Evolutionary conservation across 1,140 invertebrate species (phyloP), one percentile per base, ranked within the genome.

Genomic region (Homalodisca vitripennis): DNA sequence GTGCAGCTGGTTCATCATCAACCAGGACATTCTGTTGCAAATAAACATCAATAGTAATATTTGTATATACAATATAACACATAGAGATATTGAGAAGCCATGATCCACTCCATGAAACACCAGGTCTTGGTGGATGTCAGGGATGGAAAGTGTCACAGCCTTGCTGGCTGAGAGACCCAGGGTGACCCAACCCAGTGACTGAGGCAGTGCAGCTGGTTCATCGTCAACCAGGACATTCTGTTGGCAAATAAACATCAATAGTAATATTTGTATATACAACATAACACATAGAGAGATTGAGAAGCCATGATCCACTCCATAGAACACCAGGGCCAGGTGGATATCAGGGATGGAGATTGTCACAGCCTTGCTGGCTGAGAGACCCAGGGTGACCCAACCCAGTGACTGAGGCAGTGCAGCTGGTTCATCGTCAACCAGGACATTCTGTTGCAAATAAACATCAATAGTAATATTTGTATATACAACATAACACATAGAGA

Each of bases 41-140:
- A 24, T 63, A n/a, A n/a, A n/a, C n/a, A n/a, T n/a, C n/a, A n/a
- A n/a, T n/a, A n/a, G n/a, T n/a, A n/a, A n/a, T n/a, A n/a, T n/a
- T n/a, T n/a, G n/a, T n/a, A n/a, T n/a, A n/a, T n/a, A n/a, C n/a
- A n/a, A n/a, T n/a, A n/a, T n/a, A n/a, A n/a, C n/a, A n/a, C n/a
- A n/a, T n/a, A 86, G 34, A 67, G 81, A 84, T 1, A 93, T 78
- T 0, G 79, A 80, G 70, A 90, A 90, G 17, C 75, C 75, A 65
- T 71, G 63, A 24, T 74, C 72, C 14, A 60, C 46, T 17, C 48
- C 62, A 41, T 70, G 66, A 13, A 75, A 72, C 24, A 74, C 64
- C 1, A 77, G 22, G 65, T 76, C 74, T 14, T 76, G 10, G 6
- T 76, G 67, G 1, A 73, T 30, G 17, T 27, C 32, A 0, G 55